These are phyloP conservation scores for Clarias pachynema DNA, from an alignment of 2,797 vertebrate genomes.

Conservation along the genomic window DNA sequence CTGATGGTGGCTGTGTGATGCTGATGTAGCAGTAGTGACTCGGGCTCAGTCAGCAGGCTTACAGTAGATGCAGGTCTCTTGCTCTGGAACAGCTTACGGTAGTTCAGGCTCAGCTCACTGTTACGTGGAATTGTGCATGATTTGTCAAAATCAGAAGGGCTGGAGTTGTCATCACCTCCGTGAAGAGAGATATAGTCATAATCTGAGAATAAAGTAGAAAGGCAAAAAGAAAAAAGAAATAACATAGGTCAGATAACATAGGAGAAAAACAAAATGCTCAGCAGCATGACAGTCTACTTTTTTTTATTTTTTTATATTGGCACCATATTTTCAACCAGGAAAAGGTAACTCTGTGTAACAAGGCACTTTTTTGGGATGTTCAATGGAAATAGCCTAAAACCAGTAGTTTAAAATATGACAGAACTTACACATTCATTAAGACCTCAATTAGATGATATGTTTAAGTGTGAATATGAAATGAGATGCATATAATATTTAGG, in stretches of 20 bases:
- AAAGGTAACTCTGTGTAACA: background rate
- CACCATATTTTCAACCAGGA: background rate
- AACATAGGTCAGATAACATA: background rate
- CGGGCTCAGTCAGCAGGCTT: conserved; percentile 75
- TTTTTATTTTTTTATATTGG: too few relatives aligned
- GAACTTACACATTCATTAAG: background rate
- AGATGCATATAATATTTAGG: background rate
- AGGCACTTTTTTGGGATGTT: background rate
- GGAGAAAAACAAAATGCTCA: background rate
- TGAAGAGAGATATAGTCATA: conserved; percentile 82
- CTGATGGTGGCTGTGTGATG: conserved; percentile 81
- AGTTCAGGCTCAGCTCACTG: conserved; percentile 80
- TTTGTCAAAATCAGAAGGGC: conserved; percentile 79
- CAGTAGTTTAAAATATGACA: background rate
- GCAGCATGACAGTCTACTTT: too few relatives aligned
- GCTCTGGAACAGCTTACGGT: conserved; percentile 77
- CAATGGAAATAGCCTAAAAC: background rate
- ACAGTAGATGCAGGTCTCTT: conserved; percentile 80
- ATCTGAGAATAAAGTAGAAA: conserved; percentile 62
- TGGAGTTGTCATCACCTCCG: conserved; percentile 66
- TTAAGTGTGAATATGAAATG: background rate
- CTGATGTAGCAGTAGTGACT: conserved; percentile 59
- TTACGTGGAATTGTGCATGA: conserved; percentile 85
- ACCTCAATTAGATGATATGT: background rate
- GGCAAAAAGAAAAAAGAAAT: background rate